phyloP scores from a whole-genome alignment of 2,797 vertebrate genomes.

The Gadopsis marmoratus region DNA sequence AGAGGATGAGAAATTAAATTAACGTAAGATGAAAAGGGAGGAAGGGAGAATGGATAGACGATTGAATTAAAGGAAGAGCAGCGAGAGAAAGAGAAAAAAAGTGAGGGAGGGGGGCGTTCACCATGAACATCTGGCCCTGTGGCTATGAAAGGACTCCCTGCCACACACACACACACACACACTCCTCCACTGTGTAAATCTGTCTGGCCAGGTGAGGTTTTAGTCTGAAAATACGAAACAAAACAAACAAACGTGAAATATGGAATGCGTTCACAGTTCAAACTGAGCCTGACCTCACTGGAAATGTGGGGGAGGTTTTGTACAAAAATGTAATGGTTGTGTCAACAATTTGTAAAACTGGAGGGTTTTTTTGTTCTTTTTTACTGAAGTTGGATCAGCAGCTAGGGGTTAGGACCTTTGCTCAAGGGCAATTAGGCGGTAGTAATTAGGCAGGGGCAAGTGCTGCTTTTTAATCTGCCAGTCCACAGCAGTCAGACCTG shows the following conservation, averaged over 20 bases:
- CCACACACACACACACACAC: not conserved
- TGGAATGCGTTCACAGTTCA: not conserved
- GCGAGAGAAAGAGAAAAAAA: constrained; percentile 1
- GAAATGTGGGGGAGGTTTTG: constrained; percentile 2
- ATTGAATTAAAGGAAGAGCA: constrained; percentile 26
- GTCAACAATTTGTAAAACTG: not conserved
- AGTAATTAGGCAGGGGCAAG: not conserved
- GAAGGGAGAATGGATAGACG: not conserved
- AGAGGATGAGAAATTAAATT: constrained; percentile 12
- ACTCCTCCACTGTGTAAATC: constrained; percentile 20
- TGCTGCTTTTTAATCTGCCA: not conserved
- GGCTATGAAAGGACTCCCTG: constrained; percentile 45
- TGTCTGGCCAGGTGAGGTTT: constrained; percentile 41
- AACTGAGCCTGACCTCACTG: not conserved
- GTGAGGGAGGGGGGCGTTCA: constrained; percentile 16
- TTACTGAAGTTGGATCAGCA: not conserved
- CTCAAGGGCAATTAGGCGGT: not conserved
- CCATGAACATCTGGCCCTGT: constrained; percentile 59
- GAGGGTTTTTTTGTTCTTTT: too few relatives aligned
- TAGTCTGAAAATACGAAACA: not conserved
- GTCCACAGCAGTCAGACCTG: not conserved
- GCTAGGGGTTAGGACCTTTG: not conserved
- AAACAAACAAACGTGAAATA: not conserved
- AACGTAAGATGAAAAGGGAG: not conserved
- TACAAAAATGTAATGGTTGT: not conserved